Percentiles rank a stretch among this genome's conserved stretches.
phyloP scores from a whole-genome alignment of 2,888 invertebrate species.

The Meta bourneti region DNA sequence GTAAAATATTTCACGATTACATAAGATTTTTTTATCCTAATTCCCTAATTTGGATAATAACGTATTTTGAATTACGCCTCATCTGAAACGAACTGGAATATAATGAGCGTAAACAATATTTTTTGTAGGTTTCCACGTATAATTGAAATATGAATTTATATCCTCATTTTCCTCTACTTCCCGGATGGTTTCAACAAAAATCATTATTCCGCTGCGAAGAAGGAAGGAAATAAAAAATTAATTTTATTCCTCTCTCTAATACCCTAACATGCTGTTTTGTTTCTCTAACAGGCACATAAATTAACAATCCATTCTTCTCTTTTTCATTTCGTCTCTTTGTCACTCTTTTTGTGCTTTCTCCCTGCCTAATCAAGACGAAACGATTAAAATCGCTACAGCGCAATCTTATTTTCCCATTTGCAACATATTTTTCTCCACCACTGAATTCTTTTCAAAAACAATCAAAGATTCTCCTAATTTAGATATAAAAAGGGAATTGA shows the following conservation, averaged over 20 bases:
- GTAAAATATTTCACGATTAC: no score
- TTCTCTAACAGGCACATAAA: not conserved
- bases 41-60: no score
- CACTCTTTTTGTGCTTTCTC: not conserved
- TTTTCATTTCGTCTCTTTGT: not conserved
- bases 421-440: not conserved
- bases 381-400: not conserved
- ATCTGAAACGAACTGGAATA: no score
- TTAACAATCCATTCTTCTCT: not conserved
- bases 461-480: constrained; percentile 26
- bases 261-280: no score
- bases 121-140: no score
- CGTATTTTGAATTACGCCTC: no score
- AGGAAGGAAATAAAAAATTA: no score
- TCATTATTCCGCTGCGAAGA: no score
- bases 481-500: not conserved
- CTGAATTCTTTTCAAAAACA: constrained; percentile 8
- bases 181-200: not conserved
- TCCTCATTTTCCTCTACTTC: not conserved
- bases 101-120: no score
- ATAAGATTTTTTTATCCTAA: no score
- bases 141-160: not conserved
- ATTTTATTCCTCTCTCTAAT: no score
- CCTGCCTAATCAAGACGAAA: not conserved
- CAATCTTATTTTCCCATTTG: constrained; percentile 30